phyloP scores from a whole-genome alignment of 2,113 vertebrate species.

The human (Homo sapiens) region GRCh38 chr4:23391001-23391500 shows the following conservation, averaged over 20 bases:
- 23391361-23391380: constrained; percentile 64
- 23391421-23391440: constrained; percentile 35
- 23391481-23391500: background rate
- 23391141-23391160: background rate
- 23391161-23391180: background rate
- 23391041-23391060: background rate
- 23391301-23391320: constrained; percentile 70
- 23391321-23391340: constrained; percentile 51
- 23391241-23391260: background rate
- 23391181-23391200: background rate
- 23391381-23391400: constrained; percentile 17
- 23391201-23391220: background rate
- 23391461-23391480: background rate
- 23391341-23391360: constrained; percentile 65
- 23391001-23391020: background rate
- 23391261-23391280: constrained; percentile 40
- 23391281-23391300: constrained; percentile 10
- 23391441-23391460: constrained; percentile 35
- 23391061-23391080: background rate
- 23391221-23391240: background rate
- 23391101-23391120: background rate
- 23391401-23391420: constrained; percentile 52
- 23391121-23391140: background rate
- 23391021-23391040: background rate
- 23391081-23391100: background rate